These are phyloP conservation scores for Clivina fossor DNA, from an alignment of 2,888 invertebrate species.

Conservation along the genomic window DNA sequence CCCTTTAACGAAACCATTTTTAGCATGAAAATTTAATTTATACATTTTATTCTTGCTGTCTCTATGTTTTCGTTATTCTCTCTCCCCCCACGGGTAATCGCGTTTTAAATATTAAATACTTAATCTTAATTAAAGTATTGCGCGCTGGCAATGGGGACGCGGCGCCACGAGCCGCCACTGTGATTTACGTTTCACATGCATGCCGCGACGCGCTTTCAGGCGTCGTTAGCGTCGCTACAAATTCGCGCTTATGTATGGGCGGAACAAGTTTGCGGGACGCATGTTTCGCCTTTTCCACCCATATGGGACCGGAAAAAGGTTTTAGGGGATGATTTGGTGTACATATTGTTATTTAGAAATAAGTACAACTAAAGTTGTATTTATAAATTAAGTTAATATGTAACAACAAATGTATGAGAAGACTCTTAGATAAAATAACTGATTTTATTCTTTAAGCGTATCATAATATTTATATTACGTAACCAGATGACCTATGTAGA, in stretches of 20 bases:
- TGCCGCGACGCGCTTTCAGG: slow-evolving; percentile 14
- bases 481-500: too few species aligned
- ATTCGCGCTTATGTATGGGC: slow-evolving; percentile 14
- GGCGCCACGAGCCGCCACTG: slow-evolving; percentile 13
- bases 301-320: slow-evolving; percentile 8
- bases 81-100: slow-evolving; percentile 18
- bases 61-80: too few species aligned
- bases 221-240: slow-evolving; percentile 14
- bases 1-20: too few species aligned
- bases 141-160: neutral
- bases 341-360: neutral
- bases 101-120: slow-evolving; percentile 28
- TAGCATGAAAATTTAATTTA: too few species aligned
- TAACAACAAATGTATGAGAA: too few species aligned
- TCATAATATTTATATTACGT: too few species aligned
- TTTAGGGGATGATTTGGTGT: slow-evolving; percentile 2
- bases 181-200: slow-evolving; percentile 16
- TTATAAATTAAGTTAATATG: too few species aligned
- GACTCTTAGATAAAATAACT: too few species aligned
- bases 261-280: neutral
- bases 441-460: too few species aligned
- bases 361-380: neutral
- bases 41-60: too few species aligned
- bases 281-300: neutral
- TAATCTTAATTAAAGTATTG: slow-evolving; percentile 28